Conservation (phyloP, 1,140 invertebrate species). For the Saccostrea glomerata region DNA sequence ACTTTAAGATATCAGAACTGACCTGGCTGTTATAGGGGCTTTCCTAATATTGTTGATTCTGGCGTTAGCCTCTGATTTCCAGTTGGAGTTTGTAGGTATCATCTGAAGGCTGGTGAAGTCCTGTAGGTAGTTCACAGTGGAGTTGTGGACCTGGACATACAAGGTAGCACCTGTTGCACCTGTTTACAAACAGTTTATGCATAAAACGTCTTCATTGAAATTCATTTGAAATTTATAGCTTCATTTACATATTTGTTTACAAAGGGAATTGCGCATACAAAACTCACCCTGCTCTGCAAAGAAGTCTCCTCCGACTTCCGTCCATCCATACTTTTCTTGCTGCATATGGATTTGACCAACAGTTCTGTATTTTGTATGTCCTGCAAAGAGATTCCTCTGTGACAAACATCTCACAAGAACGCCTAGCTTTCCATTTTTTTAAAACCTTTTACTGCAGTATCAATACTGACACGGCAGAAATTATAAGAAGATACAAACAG, state of each 20-base stretch:
- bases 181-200: not conserved
- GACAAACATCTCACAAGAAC: too few relatives aligned
- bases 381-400: not conserved
- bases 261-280: too few relatives aligned
- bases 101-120: not conserved
- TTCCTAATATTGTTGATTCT: constrained; percentile 36
- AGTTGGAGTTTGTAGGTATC: constrained; percentile 19
- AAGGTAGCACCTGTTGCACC: not conserved
- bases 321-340: constrained; percentile 41
- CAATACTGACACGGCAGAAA: too few relatives aligned
- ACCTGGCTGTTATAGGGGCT: constrained; percentile 28
- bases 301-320: constrained; percentile 47
- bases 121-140: constrained; percentile 25
- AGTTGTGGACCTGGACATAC: constrained; percentile 26
- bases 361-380: not conserved
- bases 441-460: too few relatives aligned
- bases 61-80: constrained; percentile 39
- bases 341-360: constrained; percentile 38
- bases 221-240: not conserved
- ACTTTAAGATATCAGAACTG: not conserved
- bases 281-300: constrained; percentile 26
- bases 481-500: not conserved
- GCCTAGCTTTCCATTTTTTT: too few relatives aligned
- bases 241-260: not conserved
- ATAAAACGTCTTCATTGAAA: too few relatives aligned